Conservation (phyloP, 1,140 invertebrate genomes). For the Apocrypta bakeri region DNA sequence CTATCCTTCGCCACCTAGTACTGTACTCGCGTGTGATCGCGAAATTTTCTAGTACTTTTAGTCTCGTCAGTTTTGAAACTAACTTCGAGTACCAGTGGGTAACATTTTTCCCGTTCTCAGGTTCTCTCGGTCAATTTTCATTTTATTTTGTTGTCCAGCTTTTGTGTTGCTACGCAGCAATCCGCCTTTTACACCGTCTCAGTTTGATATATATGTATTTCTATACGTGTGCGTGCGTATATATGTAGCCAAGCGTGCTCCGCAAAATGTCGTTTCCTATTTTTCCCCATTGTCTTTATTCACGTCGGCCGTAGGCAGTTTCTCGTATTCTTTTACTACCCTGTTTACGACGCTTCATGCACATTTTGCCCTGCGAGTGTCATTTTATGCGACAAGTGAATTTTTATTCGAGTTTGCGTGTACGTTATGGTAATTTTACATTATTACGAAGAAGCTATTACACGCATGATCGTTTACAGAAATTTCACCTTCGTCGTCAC, state of each 20-base stretch:
- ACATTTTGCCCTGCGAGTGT: neutral
- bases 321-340: neutral
- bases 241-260: neutral
- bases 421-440: neutral
- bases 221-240: no score
- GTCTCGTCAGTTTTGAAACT: neutral
- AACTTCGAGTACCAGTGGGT: neutral
- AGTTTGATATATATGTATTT: neutral
- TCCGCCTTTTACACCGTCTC: constrained; percentile 11
- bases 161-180: neutral
- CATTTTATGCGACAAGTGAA: neutral
- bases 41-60: constrained; percentile 16
- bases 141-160: constrained; percentile 5
- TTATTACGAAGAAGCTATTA: no score
- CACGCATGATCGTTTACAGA: no score
- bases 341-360: neutral
- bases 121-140: constrained; percentile 7
- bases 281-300: neutral
- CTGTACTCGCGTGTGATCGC: constrained; percentile 22
- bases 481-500: no score
- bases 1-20: neutral
- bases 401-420: neutral
- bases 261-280: neutral
- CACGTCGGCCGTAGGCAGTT: neutral
- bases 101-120: constrained; percentile 14